Evolutionary conservation across 2,888 invertebrate genomes (phyloP), one percentile per base, ranked within the genome.

Genomic region (Biston betularia): DNA sequence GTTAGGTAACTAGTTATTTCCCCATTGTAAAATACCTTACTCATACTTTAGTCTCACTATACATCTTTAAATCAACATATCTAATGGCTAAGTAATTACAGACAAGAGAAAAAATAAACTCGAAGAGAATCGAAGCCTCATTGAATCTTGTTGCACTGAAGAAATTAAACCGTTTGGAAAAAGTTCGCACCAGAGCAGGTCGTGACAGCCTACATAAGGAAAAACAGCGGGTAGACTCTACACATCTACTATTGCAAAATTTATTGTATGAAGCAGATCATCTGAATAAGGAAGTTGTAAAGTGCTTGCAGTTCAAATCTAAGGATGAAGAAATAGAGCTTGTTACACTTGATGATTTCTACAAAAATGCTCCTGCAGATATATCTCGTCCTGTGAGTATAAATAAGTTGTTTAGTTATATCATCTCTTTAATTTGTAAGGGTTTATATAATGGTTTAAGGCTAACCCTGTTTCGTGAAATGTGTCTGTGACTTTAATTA

Each of bases 251-350:
- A 77, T 94, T 98, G 62, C 98, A 99, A 89, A 99, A 99, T 91
- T 94, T 99, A 58, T 92, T 98, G 6, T 99, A 99, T 86, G 99
- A 99, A 94, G 96, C 97, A 9, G 97, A 98, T 83, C 98, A 99
- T 92, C 94, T 99, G 24, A 97, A 98, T 76, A 98, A 98, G 77
- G 99, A 99, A 94, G 98, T 98, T n/a, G 96, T 97, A 24, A 98
- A 98, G 81, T 99, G 99, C 83, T 95, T 98, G 68, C 98, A 98
- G 83, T 99, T 98, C 85, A 98, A 98, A 84, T 98, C 98, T 10
- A 97, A 98, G 86, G 98, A 99, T 94, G 98, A 98, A 89, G 97
- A 97, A 81, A 98, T 99, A 79, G 97, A 98, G 80, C 93, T 99
- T 57, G 97, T 99, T 1, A 89, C 97, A 0, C 94, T 97, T 58